Conservation (phyloP, 2,797 vertebrate genomes). For the Microcaecilia unicolor region DNA sequence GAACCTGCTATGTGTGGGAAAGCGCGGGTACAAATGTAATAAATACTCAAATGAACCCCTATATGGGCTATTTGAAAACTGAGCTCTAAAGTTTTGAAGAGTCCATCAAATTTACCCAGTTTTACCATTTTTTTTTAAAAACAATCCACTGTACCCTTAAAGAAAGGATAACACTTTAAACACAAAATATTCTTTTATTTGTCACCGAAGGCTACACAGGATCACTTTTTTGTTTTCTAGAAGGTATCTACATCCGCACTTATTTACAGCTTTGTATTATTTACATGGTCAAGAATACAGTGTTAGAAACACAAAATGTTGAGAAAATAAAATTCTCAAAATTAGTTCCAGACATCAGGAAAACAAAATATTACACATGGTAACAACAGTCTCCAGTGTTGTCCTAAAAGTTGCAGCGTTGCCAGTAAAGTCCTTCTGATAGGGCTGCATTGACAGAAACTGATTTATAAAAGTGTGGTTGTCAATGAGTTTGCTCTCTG, state of each 20-base stretch:
- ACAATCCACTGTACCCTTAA: too few relatives aligned
- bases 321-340: constrained; percentile 77
- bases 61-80: too few relatives aligned
- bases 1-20: too few relatives aligned
- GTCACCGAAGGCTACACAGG: constrained; percentile 93
- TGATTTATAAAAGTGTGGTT: constrained; percentile 38
- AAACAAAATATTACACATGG: constrained; percentile 70
- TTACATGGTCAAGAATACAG: constrained; percentile 89
- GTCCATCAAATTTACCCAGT: too few relatives aligned
- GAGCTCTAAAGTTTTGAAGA: too few relatives aligned
- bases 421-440: constrained; percentile 48
- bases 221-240: constrained; percentile 84
- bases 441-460: constrained; percentile 45
- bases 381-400: constrained; percentile 76
- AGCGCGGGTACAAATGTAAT: too few relatives aligned
- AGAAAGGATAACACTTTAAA: constrained; percentile 51
- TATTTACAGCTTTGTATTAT: constrained; percentile 93
- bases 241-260: constrained; percentile 96
- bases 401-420: constrained; percentile 70
- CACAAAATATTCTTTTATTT: constrained; percentile 77
- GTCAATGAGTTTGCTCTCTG: too few relatives aligned
- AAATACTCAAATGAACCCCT: too few relatives aligned
- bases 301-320: constrained; percentile 86
- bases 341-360: constrained; percentile 76
- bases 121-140: too few relatives aligned